Conservation (phyloP, 2,888 invertebrate genomes). For the Lapara coniferarum region DNA sequence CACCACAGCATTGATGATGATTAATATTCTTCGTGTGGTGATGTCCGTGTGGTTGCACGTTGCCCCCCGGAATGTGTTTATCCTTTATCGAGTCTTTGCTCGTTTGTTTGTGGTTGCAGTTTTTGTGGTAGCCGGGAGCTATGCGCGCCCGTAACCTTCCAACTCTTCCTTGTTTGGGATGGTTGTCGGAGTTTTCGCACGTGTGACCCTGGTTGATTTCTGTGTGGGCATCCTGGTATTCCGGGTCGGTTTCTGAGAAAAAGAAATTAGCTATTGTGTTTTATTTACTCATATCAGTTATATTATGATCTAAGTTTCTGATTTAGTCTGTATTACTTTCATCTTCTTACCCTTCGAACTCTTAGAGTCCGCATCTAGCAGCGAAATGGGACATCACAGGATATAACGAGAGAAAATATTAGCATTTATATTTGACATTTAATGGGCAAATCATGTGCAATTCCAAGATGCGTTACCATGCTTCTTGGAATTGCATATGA, state of each 20-base stretch:
- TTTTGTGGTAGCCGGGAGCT: constrained; percentile 68
- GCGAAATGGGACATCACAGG: no score
- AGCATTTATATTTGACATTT: no score
- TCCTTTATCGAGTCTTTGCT: constrained; percentile 62
- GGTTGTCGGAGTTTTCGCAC: constrained; percentile 54
- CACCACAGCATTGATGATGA: constrained; percentile 80
- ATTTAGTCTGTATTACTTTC: no score
- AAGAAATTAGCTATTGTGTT: background rate
- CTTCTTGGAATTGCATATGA: no score
- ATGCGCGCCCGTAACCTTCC: constrained; percentile 70
- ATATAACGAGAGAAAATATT: no score
- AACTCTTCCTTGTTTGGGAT: constrained; percentile 67
- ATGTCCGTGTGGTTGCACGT: constrained; percentile 71
- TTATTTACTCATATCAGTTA: background rate
- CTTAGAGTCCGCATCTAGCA: no score
- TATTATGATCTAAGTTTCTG: no score
- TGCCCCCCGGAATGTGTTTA: constrained; percentile 45
- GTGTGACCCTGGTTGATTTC: constrained; percentile 53
- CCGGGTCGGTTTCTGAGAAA: constrained; percentile 68
- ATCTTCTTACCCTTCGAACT: no score
- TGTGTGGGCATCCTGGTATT: constrained; percentile 68
- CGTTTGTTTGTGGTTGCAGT: constrained; percentile 52
- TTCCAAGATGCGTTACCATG: no score
- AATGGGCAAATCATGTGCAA: no score
- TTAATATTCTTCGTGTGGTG: constrained; percentile 75